Evolutionary conservation across 2,888 invertebrate genomes (phyloP), one percentile per base, ranked within the genome.

Genomic region (Hipparchia semele): DNA sequence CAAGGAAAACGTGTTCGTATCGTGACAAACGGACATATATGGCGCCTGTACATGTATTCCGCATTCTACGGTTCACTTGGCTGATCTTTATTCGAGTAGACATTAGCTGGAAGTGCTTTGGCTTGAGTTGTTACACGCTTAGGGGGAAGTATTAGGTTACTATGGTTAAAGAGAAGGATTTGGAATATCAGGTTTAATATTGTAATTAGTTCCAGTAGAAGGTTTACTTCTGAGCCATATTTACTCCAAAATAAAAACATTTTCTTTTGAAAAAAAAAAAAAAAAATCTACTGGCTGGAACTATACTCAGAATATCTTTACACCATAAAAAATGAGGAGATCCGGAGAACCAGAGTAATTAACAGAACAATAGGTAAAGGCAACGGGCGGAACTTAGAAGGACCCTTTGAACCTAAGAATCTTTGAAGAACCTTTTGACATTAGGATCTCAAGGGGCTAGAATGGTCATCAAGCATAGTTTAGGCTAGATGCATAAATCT

Each of bases 61-160:
- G 76, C 76, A 72, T 76, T 76, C 72, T 76, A 72, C 72, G 58
- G 62, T 70, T 59, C 70, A 62, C 33, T 74, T 59, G 59, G 62
- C 62, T 73, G 66, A 73, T 75, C 70, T 71, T 70, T 71, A 75
- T 73, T 66, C 53, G 70, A 71, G 54, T 58, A 73, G 73, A 69
- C 71, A 70, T 69, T 61, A 66, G 45, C 56, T 56, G n/a, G 72
- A 56, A 70, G 59, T 49, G 62, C 54, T 68, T 72, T 53, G n/a
- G 68, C 33, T 68, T 68, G 64, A 65, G 46, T 66, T 71, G 65
- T 64, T 64, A 13, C 58, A 23, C 23, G 49, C 64, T 64, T 51
- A 64, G n/a, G 33, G 12, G 65, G 65, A 53, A 33, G 65, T 53
- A 65, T 65, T 12, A 64, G 12, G 46, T 46, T 60, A 39, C 59